These are phyloP conservation scores for Ophioderma brevispina DNA, from an alignment of 35 echinoderm and acorn worm genomes.

Conservation along the genomic window DNA sequence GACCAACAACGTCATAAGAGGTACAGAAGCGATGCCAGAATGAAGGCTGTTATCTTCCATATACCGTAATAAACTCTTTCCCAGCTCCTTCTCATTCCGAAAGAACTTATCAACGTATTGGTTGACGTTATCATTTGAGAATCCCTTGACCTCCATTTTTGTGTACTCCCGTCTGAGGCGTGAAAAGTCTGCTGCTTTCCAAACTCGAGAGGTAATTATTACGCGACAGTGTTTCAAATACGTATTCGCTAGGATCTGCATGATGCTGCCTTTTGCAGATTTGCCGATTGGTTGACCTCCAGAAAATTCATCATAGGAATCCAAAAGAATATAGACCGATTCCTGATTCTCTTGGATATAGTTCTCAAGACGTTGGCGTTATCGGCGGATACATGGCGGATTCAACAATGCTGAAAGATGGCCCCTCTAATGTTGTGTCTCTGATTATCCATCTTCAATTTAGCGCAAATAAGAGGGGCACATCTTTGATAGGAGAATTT, in stretches of 20 bases:
- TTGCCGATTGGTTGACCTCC: too few relatives aligned
- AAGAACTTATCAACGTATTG: not conserved
- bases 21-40: not conserved
- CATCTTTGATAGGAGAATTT: too few relatives aligned
- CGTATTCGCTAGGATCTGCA: not conserved
- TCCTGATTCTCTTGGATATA: too few relatives aligned
- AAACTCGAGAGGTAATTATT: not conserved
- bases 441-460: too few relatives aligned
- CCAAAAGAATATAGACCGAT: too few relatives aligned
- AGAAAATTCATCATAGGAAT: too few relatives aligned
- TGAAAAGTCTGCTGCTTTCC: not conserved
- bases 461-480: too few relatives aligned
- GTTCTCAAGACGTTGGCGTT: too few relatives aligned
- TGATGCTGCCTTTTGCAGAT: too few relatives aligned
- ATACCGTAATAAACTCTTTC: not conserved
- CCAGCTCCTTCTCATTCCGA: not conserved
- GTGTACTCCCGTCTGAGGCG: not conserved
- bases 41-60: not conserved
- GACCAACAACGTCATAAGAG: not conserved
- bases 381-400: too few relatives aligned
- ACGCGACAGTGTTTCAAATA: conserved; percentile 10
- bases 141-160: not conserved
- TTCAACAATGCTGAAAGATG: too few relatives aligned
- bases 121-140: not conserved
- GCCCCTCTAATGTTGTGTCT: too few relatives aligned